Base-by-base conservation (phyloP, 2,797 vertebrate species). In the Clarias platycephalus region DNA sequence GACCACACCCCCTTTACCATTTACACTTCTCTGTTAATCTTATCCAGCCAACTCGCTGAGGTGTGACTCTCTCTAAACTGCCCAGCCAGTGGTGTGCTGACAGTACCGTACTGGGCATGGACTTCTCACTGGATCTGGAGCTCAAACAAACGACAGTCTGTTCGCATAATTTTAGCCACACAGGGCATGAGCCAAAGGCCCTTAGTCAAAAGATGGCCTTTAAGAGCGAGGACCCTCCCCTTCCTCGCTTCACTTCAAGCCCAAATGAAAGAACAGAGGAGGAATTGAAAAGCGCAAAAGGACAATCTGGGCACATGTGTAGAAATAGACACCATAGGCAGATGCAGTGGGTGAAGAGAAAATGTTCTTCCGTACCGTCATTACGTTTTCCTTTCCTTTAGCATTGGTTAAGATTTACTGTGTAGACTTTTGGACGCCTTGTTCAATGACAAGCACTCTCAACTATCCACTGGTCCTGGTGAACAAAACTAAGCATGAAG, bases 201-300 rank as follows among this genome's bases (percentile, higher is more conserved):
- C 89, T 88, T 57, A 91, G 91, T 94, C 91, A 94, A 93, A 92
- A 88, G 88, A 82, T 78, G 85, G 91, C 93, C 92, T 93, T 95
- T 91, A 93, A 87, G 91, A 82, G 87, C 34, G 79, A 83, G 66
- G 67, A 49, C 88, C 91, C 91, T 85, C 89, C 90, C 85, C 84
- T 89, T 80, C 15, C 71, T 76, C 20, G 55, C 76, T 80, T 86
- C 66, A 75, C 58, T 80, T 90, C 91, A 85, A 88, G 86, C 88
- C 80, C 89, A 89, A 81, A 58, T 91, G 89, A 84, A 88, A 88
- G 91, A 93, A 95, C 94, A 95, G 92, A 90, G 85, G 90, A 86
- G 86, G 91, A 90, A 94, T 93, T 94, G 91, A 95, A 85, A 0
- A 72, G 88, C 83, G 89, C 88, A 89, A 80, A 89, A 31, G 87